Percentiles rank a stretch among this genome's conserved stretches.
phyloP scores from a whole-genome alignment of 1,140 invertebrate genomes.

The Drosophila malerkotliana region DNA sequence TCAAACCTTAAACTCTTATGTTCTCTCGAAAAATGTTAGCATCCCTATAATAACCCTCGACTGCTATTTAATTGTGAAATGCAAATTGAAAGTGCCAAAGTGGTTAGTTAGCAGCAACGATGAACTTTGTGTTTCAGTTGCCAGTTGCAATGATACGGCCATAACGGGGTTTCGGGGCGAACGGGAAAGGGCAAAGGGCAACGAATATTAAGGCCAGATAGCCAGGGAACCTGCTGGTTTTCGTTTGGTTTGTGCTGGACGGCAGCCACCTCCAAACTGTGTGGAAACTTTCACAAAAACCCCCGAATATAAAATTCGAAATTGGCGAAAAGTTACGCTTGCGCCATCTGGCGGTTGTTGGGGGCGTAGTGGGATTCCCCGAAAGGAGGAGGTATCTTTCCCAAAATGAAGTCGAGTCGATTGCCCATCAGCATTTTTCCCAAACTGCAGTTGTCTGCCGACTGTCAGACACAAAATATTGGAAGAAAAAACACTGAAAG shows the following conservation, averaged over 20 bases:
- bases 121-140: conserved; percentile 62
- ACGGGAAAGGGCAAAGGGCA: background rate
- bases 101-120: conserved; percentile 45
- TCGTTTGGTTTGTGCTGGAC: background rate
- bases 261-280: conserved; percentile 8
- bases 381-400: conserved; percentile 3
- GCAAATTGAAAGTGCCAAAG: conserved; percentile 49
- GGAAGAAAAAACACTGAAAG: background rate
- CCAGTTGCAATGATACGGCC: conserved; percentile 53
- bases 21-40: background rate
- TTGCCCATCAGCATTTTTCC: conserved; percentile 71
- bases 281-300: conserved; percentile 47
- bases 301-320: conserved; percentile 62
- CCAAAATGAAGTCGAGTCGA: conserved; percentile 70
- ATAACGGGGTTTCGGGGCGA: conserved; percentile 25
- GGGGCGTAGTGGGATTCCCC: background rate
- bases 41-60: background rate
- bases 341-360: conserved; percentile 36
- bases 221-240: conserved; percentile 1
- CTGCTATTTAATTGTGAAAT: conserved; percentile 37
- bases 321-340: conserved; percentile 59
- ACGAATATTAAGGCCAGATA: conserved; percentile 2
- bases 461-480: conserved; percentile 42
- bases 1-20: background rate
- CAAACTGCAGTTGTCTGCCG: conserved; percentile 68